Conservation (phyloP, 2,888 invertebrate genomes). For the Drosophila antonietae region DNA sequence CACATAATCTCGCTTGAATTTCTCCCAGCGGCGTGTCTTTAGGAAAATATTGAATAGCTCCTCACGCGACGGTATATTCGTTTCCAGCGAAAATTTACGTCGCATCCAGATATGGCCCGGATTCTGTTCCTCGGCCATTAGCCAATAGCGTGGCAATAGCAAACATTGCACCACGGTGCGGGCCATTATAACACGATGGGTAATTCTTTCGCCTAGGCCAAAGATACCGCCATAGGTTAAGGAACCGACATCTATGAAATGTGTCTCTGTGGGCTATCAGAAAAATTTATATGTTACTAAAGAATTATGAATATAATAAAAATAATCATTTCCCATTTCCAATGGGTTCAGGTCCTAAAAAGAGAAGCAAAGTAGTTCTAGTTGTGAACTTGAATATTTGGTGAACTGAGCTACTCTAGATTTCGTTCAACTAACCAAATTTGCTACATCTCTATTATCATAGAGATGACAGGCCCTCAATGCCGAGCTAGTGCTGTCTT, state of each 20-base stretch:
- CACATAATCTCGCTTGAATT: conserved; percentile 76
- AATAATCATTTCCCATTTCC: no score
- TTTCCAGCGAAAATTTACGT: conserved; percentile 77
- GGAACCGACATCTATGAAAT: conserved; percentile 83
- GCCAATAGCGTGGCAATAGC: conserved; percentile 89
- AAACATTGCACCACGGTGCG: conserved; percentile 88
- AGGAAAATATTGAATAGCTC: conserved; percentile 79
- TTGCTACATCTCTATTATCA: neutral
- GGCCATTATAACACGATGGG: conserved; percentile 89
- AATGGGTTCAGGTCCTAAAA: no score
- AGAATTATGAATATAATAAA: no score
- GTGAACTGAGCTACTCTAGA: neutral
- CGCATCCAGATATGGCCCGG: conserved; percentile 84
- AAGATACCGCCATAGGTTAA: conserved; percentile 85
- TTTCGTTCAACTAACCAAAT: neutral
- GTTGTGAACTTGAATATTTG: neutral
- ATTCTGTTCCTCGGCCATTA: conserved; percentile 86
- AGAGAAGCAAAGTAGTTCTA: neutral
- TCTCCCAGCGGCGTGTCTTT: conserved; percentile 81
- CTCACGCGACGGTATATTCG: conserved; percentile 82
- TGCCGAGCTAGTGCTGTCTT: neutral
- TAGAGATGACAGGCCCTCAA: accelerated
- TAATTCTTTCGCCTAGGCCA: conserved; percentile 89
- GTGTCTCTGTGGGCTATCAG: conserved; percentile 63
- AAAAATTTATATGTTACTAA: neutral